Base-by-base conservation (phyloP, 2,888 invertebrate genomes). In the Adela reaumurella region DNA sequence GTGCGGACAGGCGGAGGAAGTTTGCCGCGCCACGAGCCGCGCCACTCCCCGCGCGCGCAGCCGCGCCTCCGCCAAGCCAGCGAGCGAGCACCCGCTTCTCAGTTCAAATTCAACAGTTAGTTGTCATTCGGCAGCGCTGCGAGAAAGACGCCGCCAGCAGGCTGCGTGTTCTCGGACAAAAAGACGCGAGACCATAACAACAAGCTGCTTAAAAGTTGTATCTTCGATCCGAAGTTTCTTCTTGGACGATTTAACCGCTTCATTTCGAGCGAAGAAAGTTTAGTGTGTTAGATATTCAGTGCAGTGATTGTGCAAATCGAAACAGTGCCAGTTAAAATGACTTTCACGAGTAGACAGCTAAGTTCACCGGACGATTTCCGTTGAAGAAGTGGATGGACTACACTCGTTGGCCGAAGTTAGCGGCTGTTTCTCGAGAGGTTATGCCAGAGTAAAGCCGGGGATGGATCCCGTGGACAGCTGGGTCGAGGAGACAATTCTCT, bases 121-220 rank as follows among this genome's bases (percentile, higher is more conserved):
- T 78, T 74, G 77, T 76, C 76, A 70, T 57, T 57, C 58, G 70
- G 67, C 77, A 70, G 65, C 69, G 61, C 47, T 54, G 50, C 56
- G 78, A 72, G 78, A 78, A 78, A 78, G 78, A 78, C 78, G 77
- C 74, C 69, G 68, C 64, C 68, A 56, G 50, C 55, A 47, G 61
- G 67, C 64, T 64, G 68, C 68, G 78, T 74, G 78, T 78, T 77
- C 78, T 73, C 74, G 58, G 65, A 16, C 19, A 62, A 74, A 76
- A 8, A 35, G 8, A 35, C 35, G 35, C 35, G 35, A 35, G 14
- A 14, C 14, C n/a, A 35, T 14, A 35, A 35, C 35, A 35, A 35
- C 35, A 35, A 14, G 6, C 35, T 14, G 3, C 14, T 35, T 14
- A 35, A 35, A 35, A 11, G n/a, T 11, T 14, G 35, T 35, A 35